Percentiles rank a stretch among this genome's conserved stretches.
These are phyloP conservation scores for Scyliorhinus canicula DNA, from an alignment of 2,797 vertebrate genomes.

Conservation along the genomic window DNA sequence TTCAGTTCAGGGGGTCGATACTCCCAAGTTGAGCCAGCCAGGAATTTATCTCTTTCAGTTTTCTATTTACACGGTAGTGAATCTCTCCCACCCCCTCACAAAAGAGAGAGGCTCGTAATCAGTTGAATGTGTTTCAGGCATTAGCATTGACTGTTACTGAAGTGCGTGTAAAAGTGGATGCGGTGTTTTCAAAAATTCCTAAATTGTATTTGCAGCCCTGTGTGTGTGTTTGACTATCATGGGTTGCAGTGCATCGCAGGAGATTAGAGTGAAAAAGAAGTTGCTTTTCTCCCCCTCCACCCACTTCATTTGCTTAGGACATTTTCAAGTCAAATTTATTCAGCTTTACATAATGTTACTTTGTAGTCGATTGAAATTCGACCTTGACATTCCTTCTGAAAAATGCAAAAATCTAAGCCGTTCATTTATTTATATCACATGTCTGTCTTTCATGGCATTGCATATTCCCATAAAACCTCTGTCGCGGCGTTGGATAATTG, in stretches of 20 bases:
- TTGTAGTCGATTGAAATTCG: background rate
- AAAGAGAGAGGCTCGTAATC: background rate
- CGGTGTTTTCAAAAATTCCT: background rate
- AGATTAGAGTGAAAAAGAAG: background rate
- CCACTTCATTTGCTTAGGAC: background rate
- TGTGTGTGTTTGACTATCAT: no score
- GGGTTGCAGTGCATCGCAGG: background rate
- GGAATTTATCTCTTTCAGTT: background rate
- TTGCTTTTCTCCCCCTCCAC: background rate
- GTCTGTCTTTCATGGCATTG: no score
- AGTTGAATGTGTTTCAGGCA: background rate
- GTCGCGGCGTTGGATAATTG: background rate
- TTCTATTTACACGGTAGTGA: background rate
- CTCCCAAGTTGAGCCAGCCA: background rate
- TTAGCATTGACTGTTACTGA: background rate
- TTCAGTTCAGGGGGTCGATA: background rate
- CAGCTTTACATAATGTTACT: background rate
- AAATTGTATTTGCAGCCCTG: background rate
- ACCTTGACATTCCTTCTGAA: background rate
- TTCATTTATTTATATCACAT: background rate
- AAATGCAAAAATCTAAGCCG: constrained; percentile 5
- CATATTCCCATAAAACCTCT: background rate
- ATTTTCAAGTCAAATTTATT: background rate
- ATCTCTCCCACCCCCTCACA: background rate
- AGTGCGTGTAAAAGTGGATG: background rate